phyloP scores from a whole-genome alignment of 2,888 invertebrate species.

The Drosophila austrosaltans region DNA sequence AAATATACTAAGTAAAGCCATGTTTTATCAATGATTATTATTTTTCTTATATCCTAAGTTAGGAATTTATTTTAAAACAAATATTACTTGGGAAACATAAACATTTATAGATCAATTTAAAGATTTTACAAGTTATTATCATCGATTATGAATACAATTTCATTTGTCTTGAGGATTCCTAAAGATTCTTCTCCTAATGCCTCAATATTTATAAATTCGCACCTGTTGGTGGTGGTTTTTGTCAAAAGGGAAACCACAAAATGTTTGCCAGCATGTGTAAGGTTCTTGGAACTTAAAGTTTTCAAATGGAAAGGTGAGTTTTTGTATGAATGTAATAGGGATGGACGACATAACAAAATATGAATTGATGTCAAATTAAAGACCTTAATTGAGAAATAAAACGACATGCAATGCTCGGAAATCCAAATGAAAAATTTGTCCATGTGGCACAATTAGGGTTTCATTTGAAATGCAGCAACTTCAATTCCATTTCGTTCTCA shows the following conservation, averaged over 20 bases:
- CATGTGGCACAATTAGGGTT: not conserved
- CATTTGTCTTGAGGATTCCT: too few species aligned
- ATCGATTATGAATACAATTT: too few species aligned
- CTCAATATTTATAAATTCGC: not conserved
- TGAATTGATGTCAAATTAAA: conserved; percentile 8
- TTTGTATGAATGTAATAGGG: conserved; percentile 8
- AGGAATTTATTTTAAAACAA: too few species aligned
- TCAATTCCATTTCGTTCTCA: conserved; percentile 4
- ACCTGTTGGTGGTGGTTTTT: not conserved
- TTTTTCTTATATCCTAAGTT: too few species aligned
- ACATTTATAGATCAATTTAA: too few species aligned
- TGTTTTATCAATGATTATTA: too few species aligned
- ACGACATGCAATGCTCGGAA: not conserved
- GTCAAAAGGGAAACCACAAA: conserved; percentile 59
- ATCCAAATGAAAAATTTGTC: not conserved
- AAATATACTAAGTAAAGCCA: too few species aligned
- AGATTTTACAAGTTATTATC: too few species aligned
- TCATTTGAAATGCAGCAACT: not conserved
- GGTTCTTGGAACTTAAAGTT: conserved; percentile 47
- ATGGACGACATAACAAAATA: conserved; percentile 11
- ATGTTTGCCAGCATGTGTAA: conserved; percentile 71
- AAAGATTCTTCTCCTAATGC: not conserved
- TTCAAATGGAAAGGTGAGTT: conserved; percentile 19
- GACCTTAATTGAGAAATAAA: conserved; percentile 12
- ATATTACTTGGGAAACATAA: too few species aligned